Base-by-base conservation (phyloP, 2,797 vertebrate species). In the Phoxinus dragarum region DNA sequence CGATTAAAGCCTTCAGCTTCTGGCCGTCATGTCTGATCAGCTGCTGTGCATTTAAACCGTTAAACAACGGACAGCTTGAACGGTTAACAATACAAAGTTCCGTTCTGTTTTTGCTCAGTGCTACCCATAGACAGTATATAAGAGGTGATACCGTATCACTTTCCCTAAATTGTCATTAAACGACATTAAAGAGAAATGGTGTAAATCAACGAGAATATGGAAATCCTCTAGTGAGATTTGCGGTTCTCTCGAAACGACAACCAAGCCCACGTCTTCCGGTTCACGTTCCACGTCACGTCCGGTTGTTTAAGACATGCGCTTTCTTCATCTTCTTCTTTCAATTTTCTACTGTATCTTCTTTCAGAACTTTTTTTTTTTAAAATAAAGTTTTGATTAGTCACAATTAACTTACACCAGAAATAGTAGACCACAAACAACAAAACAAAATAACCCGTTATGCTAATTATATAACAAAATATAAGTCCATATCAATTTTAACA, bases 251-350 rank as follows among this genome's bases (percentile, higher is more conserved):
- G 82, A 59, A n/a, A 6, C 38, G 36, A 66, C 23, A 40, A 23
- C 64, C 49, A 78, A 71, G 10, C 47, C 64, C 31, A 67, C 84
- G 71, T 87, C 88, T 84, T 84, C 88, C 69, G 80, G 75, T 81
- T 56, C 2, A 17, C 19, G 3, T 0, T 1, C 1, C 3, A 42
- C 80, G 86, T 81, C 42, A 86, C 31, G 64, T 82, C 81, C 81
- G 81, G 54, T 31, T 44, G 23, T 40, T 11, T 40, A 67, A 38
- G 64, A n/a, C 5, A 38, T 6, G 6, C 34, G 34, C 23, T 38
- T 12, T 31, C n/a, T 66, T 8, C 27, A 6, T 10, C 3, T 5
- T n/a, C 6, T 14, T 76, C 14, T 16, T 16, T 16, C 0, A 49
- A 16, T 16, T 49, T 49, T 49, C 21, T 8, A 10, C 0, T 38